phyloP scores from a whole-genome alignment of 2,888 invertebrate genomes.

The Macrosoma leucophasiata region DNA sequence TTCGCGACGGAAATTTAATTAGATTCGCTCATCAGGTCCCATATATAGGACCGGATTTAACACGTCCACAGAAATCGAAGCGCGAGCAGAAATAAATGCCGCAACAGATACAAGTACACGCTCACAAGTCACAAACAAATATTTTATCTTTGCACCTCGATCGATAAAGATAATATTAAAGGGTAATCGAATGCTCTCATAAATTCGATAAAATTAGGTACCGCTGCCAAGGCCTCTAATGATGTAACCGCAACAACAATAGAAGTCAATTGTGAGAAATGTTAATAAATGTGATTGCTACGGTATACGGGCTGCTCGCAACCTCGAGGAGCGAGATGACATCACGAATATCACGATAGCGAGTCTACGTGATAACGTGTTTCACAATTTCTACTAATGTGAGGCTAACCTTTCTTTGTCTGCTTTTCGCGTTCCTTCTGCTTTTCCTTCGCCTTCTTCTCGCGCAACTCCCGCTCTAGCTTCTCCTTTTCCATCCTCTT shows the following conservation, averaged over 20 bases:
- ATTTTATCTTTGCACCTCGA: slow-evolving; percentile 13
- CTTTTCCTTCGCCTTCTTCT: slow-evolving; percentile 70
- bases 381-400: slow-evolving; percentile 15
- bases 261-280: slow-evolving; percentile 40
- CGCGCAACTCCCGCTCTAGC: slow-evolving; percentile 65
- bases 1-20: slow-evolving; percentile 28
- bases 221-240: slow-evolving; percentile 53
- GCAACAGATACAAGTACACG: too few species aligned
- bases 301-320: slow-evolving; percentile 33
- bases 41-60: slow-evolving; percentile 20
- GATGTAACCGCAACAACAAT: slow-evolving; percentile 56
- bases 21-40: slow-evolving; percentile 18
- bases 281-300: slow-evolving; percentile 37
- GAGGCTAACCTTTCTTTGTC: slow-evolving; percentile 55
- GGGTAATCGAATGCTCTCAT: slow-evolving; percentile 38
- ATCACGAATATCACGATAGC: slow-evolving; percentile 58
- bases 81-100: too few species aligned
- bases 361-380: slow-evolving; percentile 26
- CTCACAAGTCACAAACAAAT: background rate
- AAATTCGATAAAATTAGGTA: slow-evolving; percentile 47
- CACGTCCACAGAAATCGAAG: slow-evolving; percentile 9
- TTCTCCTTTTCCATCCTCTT: slow-evolving; percentile 69
- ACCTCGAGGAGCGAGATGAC: slow-evolving; percentile 45
- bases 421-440: slow-evolving; percentile 67
- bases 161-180: slow-evolving; percentile 29